Base-by-base conservation (phyloP, 1,140 invertebrate species). In the Stratiolaelaps scimitus region DNA sequence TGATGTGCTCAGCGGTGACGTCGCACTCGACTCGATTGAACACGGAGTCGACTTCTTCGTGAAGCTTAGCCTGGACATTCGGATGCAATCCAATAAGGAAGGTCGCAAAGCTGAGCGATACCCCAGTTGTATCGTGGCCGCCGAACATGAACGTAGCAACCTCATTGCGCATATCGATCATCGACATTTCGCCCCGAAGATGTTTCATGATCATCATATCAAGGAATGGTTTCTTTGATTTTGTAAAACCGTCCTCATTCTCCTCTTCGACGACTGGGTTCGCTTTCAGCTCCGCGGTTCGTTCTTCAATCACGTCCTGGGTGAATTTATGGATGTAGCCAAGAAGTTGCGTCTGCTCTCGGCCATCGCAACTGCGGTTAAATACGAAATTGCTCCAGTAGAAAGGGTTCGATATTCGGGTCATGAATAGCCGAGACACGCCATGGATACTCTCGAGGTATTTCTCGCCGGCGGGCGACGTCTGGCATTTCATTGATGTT, bases 121-220 rank as follows among this genome's bases (percentile, higher is more conserved):
- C 66, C 15, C 67, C 53, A 0, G 71, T 72, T 1, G 71, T 72
- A 53, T 72, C 71, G 60, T 72, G 71, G 15, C 71, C 69, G 46
- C 66, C 68, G 75, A 82, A 82, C 79, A 82, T 88, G 70, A 89
- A 89, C 4, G 87, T 89, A 71, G 88, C 86, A 19, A 88, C 86
- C 78, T 89, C 87, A 73, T 89, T 86, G 56, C 84, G 77, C 46
- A 89, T 85, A 71, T 85, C 82, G 53, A 81, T 78, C 13, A 87
- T 74, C 5, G 76, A 74, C 7, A 76, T 74, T 48, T 71, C 70
- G 34, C 72, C 73, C 17, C 65, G 44, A 17, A 69, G 87, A 20
- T 71, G 19, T 19, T 69, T 26, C n/a, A 2, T 19, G n/a, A 87
- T 78, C 20, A 88, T 72, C 45, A 86, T 74, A 76, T 88, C 86